Base-by-base conservation (phyloP, 1,140 invertebrate species). In the Chrysomallon squamiferum region DNA sequence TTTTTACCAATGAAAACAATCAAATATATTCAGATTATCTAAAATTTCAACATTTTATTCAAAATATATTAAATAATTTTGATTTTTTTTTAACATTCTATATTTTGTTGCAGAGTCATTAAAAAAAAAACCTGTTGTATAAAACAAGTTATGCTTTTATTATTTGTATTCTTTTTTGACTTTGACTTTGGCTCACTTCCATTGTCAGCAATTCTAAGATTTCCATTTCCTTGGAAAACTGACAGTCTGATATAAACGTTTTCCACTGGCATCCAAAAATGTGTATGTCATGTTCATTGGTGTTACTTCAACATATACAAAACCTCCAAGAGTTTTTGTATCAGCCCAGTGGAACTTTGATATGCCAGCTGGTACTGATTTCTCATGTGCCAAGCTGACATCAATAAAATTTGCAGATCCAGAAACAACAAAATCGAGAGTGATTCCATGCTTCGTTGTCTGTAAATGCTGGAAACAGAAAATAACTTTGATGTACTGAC, bases 341-440 rank as follows among this genome's bases (percentile, higher is more conserved):
- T 85, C 71, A 7, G 80, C 83, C 85, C 85, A 86, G 70, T 78
- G 76, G 64, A 82, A 87, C 50, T 79, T 78, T 3, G 78, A 72
- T 18, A 77, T 80, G 5, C 72, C 73, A 1, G 62, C 29, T 38
- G 85, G 85, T 7, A 86, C 76, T 43, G 68, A 52, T 13, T 73
- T 61, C 11, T 69, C 66, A 68, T 87, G 84, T 30, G 50, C 72
- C 7, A 65, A 69, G 22, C 75, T 80, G 7, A 62, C 60, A 57
- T 86, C 81, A 29, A 86, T 80, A 65, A 85, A 84, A 56, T 86
- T 85, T 15, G 83, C 81, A 13, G 81, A 76, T 27, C 86, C 86
- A 38, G 74, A 76, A 1, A 86, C 75, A 69, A 86, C 81, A 49
- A 84, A 86, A 50, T 87, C 78, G 18, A 86, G 69, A 7, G 66